Base-by-base conservation (phyloP, 1,140 invertebrate species). In the Trachymyrmex septentrionalis region DNA sequence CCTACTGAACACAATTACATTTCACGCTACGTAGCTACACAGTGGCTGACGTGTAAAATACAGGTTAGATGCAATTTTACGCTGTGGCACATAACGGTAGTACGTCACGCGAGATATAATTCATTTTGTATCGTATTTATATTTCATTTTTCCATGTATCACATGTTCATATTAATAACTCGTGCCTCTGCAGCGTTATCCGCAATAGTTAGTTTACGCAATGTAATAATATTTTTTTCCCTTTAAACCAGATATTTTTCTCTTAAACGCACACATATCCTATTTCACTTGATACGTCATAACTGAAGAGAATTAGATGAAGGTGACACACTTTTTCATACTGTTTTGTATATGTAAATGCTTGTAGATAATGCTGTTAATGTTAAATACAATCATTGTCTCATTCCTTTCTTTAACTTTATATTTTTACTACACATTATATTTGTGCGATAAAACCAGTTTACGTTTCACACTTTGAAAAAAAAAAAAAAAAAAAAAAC, bases 31-130 rank as follows among this genome's bases (percentile, higher is more conserved):
- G 44, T 27, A 75, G 69, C 67, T 53, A 59, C 38, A 59, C 55
- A 38, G 55, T 38, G 12, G 80, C 80, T 72, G 80, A 84, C 80
- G 80, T 75, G 80, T 75, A 84, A 84, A 84, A 84, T 84, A 73
- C 80, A 84, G 80, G 80, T 61, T 75, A 75, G 69, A 75, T 71
- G 69, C 69, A 73, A 84, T 84, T 84, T 84, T 73, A 84, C 80
- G 80, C 80, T 55, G 55, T 44, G 24, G 19, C 24, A 61, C 69
- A 59, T 75, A 84, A 84, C 69, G 80, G 80, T 67, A 16, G 24
- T 14, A 38, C 69, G 69, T 84, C 80, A 84, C 80, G 80, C 80
- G 55, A 84, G 55, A 75, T 75, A 63, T 75, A 84, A 84, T 84
- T 75, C 55, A 75, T 73, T 84, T 75, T 55, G 24, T 73, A 73